Base-by-base conservation (phyloP, 92 coral and sea anemone genomes). In the Zoanthus gigantus region DNA sequence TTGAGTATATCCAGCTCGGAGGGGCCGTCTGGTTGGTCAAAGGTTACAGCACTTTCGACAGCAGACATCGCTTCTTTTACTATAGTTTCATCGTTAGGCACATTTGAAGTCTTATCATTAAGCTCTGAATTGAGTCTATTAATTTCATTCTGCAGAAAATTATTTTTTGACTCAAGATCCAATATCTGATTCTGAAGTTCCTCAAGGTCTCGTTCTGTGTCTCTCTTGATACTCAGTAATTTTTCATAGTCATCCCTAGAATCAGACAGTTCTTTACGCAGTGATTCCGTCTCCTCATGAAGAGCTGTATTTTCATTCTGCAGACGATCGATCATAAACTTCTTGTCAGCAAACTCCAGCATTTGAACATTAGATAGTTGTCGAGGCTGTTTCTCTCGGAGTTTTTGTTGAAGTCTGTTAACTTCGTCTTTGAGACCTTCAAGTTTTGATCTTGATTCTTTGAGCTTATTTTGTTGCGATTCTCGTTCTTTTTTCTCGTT, bases 1-100 rank as follows among this genome's bases (percentile, higher is more conserved):
- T 91, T 95, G 29, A 93, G 90, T 58, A 94, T 89, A 28, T 95
- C 98, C 53, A 88, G 37, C 52, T 94, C 92, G n/a, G 92, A 88
- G 16, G 87, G 78, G 1, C 85, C 85, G 58, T 88, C 87, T 32
- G 92, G 79, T 65, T 90, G 90, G 76, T 78, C 84, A 79, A 90
- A 76, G 68, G 46, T 57, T 52, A 72, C 71, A 14, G 87, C 87
- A 7, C 89, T 85, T 17, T 90, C 90, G 10, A 90, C 92, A 54
- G 76, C 84, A 9, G 34, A 66, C 1, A 85, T 74, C 73, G 58
- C 72, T 63, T 90, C 86, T 37, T 86, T 83, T 23, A 79, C 78
- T 34, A 72, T 57, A 0, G 18, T 16, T 28, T 85, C 84, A 45
- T 90, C 88, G 42, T 90, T 86, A 30, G 72, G 61, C 87, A 63